Conservation (phyloP, 1,140 invertebrate genomes). For the Drosophila albomicans region DNA sequence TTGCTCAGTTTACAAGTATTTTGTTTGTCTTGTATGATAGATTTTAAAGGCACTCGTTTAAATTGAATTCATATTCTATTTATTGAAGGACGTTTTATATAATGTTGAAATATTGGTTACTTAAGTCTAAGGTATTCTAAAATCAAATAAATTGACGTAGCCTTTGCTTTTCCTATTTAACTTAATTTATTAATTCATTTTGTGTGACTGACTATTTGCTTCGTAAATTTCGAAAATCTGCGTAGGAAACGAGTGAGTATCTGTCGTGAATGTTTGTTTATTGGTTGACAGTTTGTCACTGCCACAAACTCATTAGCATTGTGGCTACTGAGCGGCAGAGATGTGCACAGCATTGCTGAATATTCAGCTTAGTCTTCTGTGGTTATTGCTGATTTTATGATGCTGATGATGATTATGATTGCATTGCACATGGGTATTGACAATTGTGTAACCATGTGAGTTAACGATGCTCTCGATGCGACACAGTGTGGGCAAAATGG, state of each 20-base stretch:
- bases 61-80: too few relatives aligned
- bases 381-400: slow-evolving; percentile 33
- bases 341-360: slow-evolving; percentile 10
- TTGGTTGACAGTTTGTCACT: slow-evolving; percentile 22
- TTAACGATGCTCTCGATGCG: background rate
- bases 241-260: slow-evolving; percentile 2
- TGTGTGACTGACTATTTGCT: slow-evolving; percentile 10
- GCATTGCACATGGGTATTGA: background rate
- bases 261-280: slow-evolving; percentile 37
- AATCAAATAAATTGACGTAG: background rate
- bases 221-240: slow-evolving; percentile 10
- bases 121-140: background rate
- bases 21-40: background rate
- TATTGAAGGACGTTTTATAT: too few relatives aligned
- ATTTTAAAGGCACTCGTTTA: background rate
- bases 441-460: background rate
- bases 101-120: background rate
- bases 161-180: slow-evolving; percentile 12
- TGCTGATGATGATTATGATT: slow-evolving; percentile 15
- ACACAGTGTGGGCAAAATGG: background rate
- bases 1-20: background rate
- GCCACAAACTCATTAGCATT: slow-evolving; percentile 70
- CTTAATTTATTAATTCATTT: slow-evolving; percentile 16
- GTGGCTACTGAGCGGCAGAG: slow-evolving; percentile 23
- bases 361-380: slow-evolving; percentile 32